Evolutionary conservation across 2,113 vertebrate species (phyloP).

Genomic region (Menidia beryllina): DNA sequence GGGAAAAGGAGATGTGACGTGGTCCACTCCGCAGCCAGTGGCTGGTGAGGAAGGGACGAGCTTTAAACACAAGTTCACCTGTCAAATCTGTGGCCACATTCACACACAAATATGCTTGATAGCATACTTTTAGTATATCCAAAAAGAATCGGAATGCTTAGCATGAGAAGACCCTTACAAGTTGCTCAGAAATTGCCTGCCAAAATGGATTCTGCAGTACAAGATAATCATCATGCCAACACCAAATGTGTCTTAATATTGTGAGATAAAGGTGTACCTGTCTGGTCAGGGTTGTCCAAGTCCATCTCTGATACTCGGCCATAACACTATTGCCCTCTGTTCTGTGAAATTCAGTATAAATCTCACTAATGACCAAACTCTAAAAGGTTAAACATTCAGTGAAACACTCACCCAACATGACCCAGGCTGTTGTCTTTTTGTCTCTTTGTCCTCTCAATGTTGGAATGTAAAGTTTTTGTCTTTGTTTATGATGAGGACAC

Average conservation of each 20-base stretch:
- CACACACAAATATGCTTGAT: slow-evolving; percentile 33
- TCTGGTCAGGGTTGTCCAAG: no score
- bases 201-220: background rate
- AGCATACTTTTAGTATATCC: slow-evolving; percentile 13
- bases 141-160: background rate
- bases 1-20: slow-evolving; percentile 46
- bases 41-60: slow-evolving; percentile 36
- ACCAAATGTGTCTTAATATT: no score
- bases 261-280: no score
- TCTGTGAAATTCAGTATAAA: background rate
- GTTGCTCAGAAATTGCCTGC: no score
- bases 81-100: slow-evolving; percentile 46
- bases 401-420: background rate
- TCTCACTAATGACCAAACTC: background rate
- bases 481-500: background rate
- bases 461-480: background rate
- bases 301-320: no score
- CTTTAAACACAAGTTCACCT: slow-evolving; percentile 45
- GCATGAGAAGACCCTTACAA: background rate
- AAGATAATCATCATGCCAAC: background rate
- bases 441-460: background rate
- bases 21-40: slow-evolving; percentile 32
- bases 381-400: slow-evolving; percentile 8
- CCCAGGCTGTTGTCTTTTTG: background rate
- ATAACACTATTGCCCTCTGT: background rate